Evolutionary conservation across 2,797 vertebrate species (phyloP).

Genomic region (Neostethus bicornis): DNA sequence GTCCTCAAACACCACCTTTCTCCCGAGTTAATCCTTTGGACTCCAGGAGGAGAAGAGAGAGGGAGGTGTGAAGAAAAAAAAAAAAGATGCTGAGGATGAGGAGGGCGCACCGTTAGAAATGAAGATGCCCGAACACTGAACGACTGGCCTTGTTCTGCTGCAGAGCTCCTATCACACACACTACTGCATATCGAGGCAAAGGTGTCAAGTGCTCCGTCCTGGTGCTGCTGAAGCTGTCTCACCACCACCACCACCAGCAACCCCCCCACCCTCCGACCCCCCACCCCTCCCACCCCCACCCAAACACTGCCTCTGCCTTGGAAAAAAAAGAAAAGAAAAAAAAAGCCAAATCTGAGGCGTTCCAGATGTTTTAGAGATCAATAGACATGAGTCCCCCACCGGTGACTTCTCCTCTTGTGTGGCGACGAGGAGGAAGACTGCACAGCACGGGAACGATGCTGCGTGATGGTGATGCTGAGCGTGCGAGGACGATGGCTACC

Average conservation of each 20-base stretch:
- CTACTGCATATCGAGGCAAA: conserved; percentile 77
- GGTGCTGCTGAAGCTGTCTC: conserved; percentile 50
- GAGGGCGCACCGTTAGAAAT: conserved; percentile 73
- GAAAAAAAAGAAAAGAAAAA: no score
- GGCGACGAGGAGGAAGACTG: conserved; percentile 53
- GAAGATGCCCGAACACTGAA: conserved; percentile 80
- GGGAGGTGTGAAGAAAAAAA: not conserved
- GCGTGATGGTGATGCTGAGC: conserved; percentile 72
- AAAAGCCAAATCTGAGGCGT: conserved; percentile 68
- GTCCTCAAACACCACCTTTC: conserved; percentile 42
- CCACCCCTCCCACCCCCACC: no score
- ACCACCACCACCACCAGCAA: conserved; percentile 42
- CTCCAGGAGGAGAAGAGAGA: conserved; percentile 29
- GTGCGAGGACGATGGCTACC: conserved; percentile 73
- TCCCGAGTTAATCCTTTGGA: conserved; percentile 62
- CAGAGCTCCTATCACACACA: conserved; percentile 77
- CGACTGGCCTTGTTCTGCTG: conserved; percentile 81
- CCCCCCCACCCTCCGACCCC: no score
- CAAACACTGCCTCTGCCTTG: conserved; percentile 52
- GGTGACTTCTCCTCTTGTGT: conserved; percentile 52
- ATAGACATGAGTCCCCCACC: conserved; percentile 52
- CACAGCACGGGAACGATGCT: conserved; percentile 70
- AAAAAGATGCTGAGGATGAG: conserved; percentile 54
- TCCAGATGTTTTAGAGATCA: conserved; percentile 75
- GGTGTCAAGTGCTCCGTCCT: conserved; percentile 75